These are phyloP conservation scores for Eulemur macaco DNA, from an alignment of 2,113 vertebrate genomes.

Conservation along the genomic window DNA sequence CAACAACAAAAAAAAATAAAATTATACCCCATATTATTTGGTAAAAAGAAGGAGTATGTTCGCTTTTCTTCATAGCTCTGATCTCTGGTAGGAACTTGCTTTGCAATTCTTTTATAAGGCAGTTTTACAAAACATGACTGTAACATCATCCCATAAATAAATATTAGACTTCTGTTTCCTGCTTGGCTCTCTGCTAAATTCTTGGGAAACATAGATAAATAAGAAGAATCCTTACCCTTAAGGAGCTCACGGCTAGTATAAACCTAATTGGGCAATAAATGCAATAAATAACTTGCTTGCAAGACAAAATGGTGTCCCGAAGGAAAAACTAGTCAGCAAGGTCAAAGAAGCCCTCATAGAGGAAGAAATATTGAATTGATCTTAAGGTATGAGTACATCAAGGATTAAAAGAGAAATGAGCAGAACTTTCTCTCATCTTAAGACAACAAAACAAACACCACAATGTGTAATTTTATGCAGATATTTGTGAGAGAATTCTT, in stretches of 20 bases:
- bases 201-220: neutral
- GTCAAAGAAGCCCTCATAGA: neutral
- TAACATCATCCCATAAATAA: neutral
- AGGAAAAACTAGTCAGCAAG: neutral
- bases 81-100: neutral
- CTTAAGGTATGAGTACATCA: neutral
- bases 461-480: neutral
- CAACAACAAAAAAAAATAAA: neutral
- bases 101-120: slow-evolving; percentile 31
- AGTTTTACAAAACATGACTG: slow-evolving; percentile 3
- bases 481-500: neutral
- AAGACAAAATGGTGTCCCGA: neutral
- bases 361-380: neutral
- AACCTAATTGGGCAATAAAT: neutral
- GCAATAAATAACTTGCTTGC: neutral
- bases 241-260: neutral
- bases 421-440: neutral
- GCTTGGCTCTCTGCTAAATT: neutral
- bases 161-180: neutral
- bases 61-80: neutral
- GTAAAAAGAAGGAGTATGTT: neutral
- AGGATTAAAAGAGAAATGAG: neutral
- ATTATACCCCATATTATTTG: neutral
- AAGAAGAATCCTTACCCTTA: neutral
- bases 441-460: neutral